Evolutionary conservation across 2,113 vertebrate species (phyloP), one percentile per base, ranked within the genome.

Genomic region (Myocastor coypus): DNA sequence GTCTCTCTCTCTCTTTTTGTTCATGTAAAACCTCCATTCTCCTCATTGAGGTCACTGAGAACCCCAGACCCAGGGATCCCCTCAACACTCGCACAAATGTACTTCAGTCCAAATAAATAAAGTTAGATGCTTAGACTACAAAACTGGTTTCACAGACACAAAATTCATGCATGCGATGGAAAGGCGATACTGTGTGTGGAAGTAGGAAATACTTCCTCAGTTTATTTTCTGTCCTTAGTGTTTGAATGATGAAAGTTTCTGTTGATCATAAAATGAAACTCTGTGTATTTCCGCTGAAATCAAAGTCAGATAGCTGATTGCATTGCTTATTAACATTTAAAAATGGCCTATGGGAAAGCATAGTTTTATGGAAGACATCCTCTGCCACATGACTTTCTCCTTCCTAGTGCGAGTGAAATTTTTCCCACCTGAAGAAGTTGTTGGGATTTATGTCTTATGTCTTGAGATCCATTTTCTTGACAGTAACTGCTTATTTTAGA

Each of bases 11-110:
- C 97, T 97, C 93, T 81, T 77, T 82, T 97, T 94, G 84, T 97
- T 95, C 92, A 98, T 26, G 32, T 8, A 26, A 40, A 32, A 68
- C 12, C n/a, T 59, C 4, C n/a, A 0, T 59, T 85, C 22, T 50
- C 46, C 83, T 69, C 75, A 83, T 59, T 98, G 98, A 98, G 98
- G 98, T 98, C 98, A 98, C 12, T 78, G 93, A 80, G 95, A 92
- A 78, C 69, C 52, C 91, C 50, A 88, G 37, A 9, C 34, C 94
- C 64, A 7, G 82, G 28, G 20, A 64, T 59, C 37, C 80, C 9
- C 34, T 63, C 17, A 22, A 22, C 50, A 14, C 30, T 64, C 4
- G 17, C 14, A 69, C 32, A 91, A 77, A 32, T 68, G 4, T 37
- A 24, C 83, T 91, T 95, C 30, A 28, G 2, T 37, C 6, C 7